Conservation (phyloP, 2,113 vertebrate species). For the Peromyscus polionotus region DNA sequence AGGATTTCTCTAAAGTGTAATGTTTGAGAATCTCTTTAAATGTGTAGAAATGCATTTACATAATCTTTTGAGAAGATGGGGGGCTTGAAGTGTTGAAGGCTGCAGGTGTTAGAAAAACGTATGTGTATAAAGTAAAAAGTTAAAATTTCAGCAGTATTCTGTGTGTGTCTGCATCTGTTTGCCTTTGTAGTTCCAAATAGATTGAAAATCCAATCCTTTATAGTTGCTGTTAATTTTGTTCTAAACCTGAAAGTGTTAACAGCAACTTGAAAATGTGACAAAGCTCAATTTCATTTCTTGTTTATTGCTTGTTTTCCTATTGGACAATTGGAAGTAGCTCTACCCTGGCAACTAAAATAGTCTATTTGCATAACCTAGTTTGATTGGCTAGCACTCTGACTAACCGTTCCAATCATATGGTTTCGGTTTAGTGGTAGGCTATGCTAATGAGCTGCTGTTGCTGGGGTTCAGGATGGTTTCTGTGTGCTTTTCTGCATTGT, state of each 20-base stretch:
- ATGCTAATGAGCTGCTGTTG: slow-evolving; percentile 99
- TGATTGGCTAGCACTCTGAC: slow-evolving; percentile 92
- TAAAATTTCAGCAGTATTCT: slow-evolving; percentile 78
- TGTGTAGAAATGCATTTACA: slow-evolving; percentile 51
- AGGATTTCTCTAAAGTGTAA: slow-evolving; percentile 32
- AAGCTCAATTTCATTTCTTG: slow-evolving; percentile 98
- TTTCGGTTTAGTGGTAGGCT: slow-evolving; percentile 95
- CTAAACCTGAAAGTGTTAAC: slow-evolving; percentile 93
- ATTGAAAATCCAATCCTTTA: slow-evolving; percentile 82
- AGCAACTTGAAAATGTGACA: slow-evolving; percentile 96
- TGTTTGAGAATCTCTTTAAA: slow-evolving; percentile 44
- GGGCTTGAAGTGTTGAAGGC: slow-evolving; percentile 40
- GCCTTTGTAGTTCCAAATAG: slow-evolving; percentile 79
- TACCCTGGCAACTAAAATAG: slow-evolving; percentile 98
- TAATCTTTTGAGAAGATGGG: slow-evolving; percentile 60
- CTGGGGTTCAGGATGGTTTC: slow-evolving; percentile 96
- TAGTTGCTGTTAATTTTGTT: slow-evolving; percentile 85
- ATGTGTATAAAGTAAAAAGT: slow-evolving; percentile 60
- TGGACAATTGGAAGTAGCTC: slow-evolving; percentile 96
- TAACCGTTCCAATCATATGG: slow-evolving; percentile 94
- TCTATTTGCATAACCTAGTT: slow-evolving; percentile 95
- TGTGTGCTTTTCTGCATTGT: slow-evolving; percentile 95
- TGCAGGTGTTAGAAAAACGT: slow-evolving; percentile 50
- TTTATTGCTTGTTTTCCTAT: slow-evolving; percentile 99
- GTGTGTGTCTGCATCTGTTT: slow-evolving; percentile 77